These are phyloP conservation scores for Alviniconcha strummeri DNA, from an alignment of 2,888 invertebrate species.

Conservation along the genomic window DNA sequence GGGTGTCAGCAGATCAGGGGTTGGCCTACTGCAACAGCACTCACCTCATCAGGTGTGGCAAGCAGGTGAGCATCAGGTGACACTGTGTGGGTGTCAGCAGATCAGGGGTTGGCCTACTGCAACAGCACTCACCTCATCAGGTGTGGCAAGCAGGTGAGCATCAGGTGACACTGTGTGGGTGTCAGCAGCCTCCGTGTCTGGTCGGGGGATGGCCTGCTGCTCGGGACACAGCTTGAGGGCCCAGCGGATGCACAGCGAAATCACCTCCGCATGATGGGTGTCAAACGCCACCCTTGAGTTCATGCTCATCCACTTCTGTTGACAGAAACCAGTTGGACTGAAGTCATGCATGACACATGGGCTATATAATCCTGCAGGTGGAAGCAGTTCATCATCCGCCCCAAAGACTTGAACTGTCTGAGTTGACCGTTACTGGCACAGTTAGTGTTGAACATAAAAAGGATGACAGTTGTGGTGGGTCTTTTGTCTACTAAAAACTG, in stretches of 20 bases:
- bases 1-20: too few relatives aligned
- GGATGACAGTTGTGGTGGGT: too few relatives aligned
- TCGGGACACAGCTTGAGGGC: conserved; percentile 27
- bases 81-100: not conserved
- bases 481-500: too few relatives aligned
- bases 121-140: conserved; percentile 10
- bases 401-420: too few relatives aligned
- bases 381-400: too few relatives aligned
- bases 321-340: too few relatives aligned
- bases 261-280: conserved; percentile 20
- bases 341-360: too few relatives aligned
- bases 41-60: conserved; percentile 20
- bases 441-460: too few relatives aligned
- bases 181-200: not conserved
- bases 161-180: not conserved
- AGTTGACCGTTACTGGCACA: too few relatives aligned
- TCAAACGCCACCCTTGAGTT: conserved; percentile 28
- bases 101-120: too few relatives aligned
- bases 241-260: conserved; percentile 31
- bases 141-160: not conserved
- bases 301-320: conserved; percentile 35
- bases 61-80: not conserved
- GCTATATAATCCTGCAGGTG: too few relatives aligned
- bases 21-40: too few relatives aligned
- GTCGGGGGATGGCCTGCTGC: not conserved